phyloP scores from a whole-genome alignment of 2,113 vertebrate genomes.

The Rhynchopsitta pachyrhyncha region DNA sequence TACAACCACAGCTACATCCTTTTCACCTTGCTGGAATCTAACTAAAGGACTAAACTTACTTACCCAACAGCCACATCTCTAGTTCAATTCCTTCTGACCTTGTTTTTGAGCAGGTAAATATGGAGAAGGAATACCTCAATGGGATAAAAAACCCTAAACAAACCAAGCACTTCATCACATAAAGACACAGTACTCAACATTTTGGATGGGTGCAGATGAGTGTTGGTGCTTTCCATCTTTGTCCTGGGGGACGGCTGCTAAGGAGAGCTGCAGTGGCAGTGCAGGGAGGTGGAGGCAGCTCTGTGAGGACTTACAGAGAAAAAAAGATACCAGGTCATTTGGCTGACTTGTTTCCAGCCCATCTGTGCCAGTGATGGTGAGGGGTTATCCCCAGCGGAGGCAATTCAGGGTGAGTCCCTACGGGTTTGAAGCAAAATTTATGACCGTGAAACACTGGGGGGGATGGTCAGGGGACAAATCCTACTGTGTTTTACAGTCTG shows the following conservation, averaged over 20 bases:
- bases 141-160: not conserved
- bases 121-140: not conserved
- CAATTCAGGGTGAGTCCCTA: not conserved
- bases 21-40: not conserved
- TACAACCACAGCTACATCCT: not conserved
- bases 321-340: not conserved
- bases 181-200: not conserved
- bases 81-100: not conserved
- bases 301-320: not conserved
- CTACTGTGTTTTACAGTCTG: not conserved
- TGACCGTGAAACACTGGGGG: not conserved
- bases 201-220: not conserved
- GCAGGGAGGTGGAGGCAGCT: not conserved
- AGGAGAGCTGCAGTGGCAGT: not conserved
- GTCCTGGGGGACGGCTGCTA: not conserved
- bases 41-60: not conserved
- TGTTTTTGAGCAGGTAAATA: not conserved
- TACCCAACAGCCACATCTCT: not conserved
- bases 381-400: not conserved
- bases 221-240: not conserved
- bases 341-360: not conserved
- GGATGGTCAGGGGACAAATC: not conserved
- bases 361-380: rapidly evolving
- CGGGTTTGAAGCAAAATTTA: not conserved
- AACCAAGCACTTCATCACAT: not conserved